Base-by-base conservation (phyloP, 92 coral and sea anemone species). In the Porites evermanni region DNA sequence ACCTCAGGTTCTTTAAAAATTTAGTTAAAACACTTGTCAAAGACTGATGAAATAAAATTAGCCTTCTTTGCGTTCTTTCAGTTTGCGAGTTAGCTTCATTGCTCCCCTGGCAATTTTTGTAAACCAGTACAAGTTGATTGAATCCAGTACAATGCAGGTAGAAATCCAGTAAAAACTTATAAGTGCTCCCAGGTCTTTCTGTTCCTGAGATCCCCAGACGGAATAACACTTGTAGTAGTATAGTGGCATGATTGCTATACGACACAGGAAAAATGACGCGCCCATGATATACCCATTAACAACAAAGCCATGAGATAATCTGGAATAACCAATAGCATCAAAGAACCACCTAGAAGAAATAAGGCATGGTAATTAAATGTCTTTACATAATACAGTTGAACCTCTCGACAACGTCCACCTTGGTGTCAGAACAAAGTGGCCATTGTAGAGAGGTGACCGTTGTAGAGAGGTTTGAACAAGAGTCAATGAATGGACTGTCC, bases 71-170 rank as follows among this genome's bases (percentile, higher is more conserved):
- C 78, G 59, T 18, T 70, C 70, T 38, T 77, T 85, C 32, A 77
- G 54, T 32, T 56, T 76, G 1, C 69, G 82, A n/a, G 88, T 77
- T 12, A 85, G 69, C 83, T 93, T 96, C 79, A 90, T 70, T 4
- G 95, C 99, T 53, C 99, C 99, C 58, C 70, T 88, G 1, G 93
- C 89, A 90, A 96, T 96, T 79, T 95, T 94, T 2, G 50, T 51
- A 86, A 96, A 93, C 99, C 99, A 96, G 76, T 87, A 94, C 66
- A 92, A 79, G 84, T 96, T 96, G 24, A 96, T 89, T 14, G 79
- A 60, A 80, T 96, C 99, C 68, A 96, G 81, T 58, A 89, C 89
- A 18, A 84, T 79, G 74, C 95, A 92, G 8, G 96, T 93, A 12
- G 79, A 58, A 60, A 96, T 88, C 98, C 98, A 94, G 67, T 81